Evolutionary conservation across 2,888 invertebrate genomes (phyloP).

Genomic region (Neria commutata): DNA sequence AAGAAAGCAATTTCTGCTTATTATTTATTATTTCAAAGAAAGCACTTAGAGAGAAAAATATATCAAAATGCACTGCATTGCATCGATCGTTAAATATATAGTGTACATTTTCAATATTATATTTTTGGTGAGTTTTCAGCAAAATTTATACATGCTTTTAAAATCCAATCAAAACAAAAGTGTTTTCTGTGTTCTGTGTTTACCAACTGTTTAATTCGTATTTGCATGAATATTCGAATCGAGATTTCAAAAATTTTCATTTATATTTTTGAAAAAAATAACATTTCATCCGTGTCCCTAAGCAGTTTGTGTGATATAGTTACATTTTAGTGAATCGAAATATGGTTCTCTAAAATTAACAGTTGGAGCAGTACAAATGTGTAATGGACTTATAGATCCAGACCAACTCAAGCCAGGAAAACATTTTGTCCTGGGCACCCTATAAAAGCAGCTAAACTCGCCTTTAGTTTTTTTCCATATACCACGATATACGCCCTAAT

Average conservation of each 20-base stretch:
- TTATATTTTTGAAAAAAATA: background rate
- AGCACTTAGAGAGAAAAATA: slow-evolving; percentile 16
- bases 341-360: background rate
- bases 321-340: background rate
- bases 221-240: background rate
- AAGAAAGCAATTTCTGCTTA: no score
- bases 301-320: background rate
- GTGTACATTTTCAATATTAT: slow-evolving; percentile 53
- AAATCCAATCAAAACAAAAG: background rate
- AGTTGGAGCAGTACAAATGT: background rate
- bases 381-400: no score
- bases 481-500: no score
- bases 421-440: no score
- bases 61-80: slow-evolving; percentile 52
- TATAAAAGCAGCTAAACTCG: no score
- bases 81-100: slow-evolving; percentile 52
- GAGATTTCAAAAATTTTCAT: background rate
- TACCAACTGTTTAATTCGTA: no score
- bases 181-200: no score
- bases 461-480: no score
- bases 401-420: no score
- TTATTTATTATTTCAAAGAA: no score
- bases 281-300: no score
- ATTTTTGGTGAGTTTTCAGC: slow-evolving; percentile 53
- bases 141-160: background rate